phyloP scores from a whole-genome alignment of 2,888 invertebrate genomes.

The Liodrosophila aerea region DNA sequence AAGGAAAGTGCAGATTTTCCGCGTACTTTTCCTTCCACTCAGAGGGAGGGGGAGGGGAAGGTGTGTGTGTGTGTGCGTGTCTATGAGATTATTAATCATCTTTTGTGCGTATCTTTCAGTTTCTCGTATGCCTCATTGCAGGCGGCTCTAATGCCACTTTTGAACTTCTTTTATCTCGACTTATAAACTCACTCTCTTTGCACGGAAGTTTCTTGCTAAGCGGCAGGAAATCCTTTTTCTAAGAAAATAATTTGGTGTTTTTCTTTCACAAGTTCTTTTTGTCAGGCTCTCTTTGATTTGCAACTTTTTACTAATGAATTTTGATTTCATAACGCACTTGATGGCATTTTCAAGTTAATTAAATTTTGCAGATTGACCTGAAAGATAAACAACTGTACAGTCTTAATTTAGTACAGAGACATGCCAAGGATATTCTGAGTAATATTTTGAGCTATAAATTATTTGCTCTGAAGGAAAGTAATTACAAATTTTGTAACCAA shows the following conservation, averaged over 20 bases:
- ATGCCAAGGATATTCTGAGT: too few species aligned
- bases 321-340: slow-evolving; percentile 74
- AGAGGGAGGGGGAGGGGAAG: background rate
- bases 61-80: slow-evolving; percentile 37
- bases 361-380: slow-evolving; percentile 56
- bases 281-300: slow-evolving; percentile 4
- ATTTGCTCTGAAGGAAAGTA: too few species aligned
- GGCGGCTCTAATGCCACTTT: slow-evolving; percentile 36
- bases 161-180: slow-evolving; percentile 48
- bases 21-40: slow-evolving; percentile 31
- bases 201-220: slow-evolving; percentile 22
- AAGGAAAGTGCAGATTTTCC: slow-evolving; percentile 45
- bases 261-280: slow-evolving; percentile 34
- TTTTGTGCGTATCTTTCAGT: slow-evolving; percentile 74
- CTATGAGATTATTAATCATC: slow-evolving; percentile 79
- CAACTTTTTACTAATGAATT: slow-evolving; percentile 59
- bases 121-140: slow-evolving; percentile 70
- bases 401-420: too few species aligned
- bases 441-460: too few species aligned
- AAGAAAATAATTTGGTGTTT: slow-evolving; percentile 46
- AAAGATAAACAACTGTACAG: slow-evolving; percentile 18
- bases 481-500: too few species aligned
- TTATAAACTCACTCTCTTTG: background rate
- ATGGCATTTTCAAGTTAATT: slow-evolving; percentile 81
- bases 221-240: slow-evolving; percentile 62